A percentile compares a stretch with the other conserved stretches of the same genome.
These are phyloP conservation scores for Sebastes iracundus DNA, from an alignment of 2,797 vertebrate species.

Conservation along the genomic window DNA sequence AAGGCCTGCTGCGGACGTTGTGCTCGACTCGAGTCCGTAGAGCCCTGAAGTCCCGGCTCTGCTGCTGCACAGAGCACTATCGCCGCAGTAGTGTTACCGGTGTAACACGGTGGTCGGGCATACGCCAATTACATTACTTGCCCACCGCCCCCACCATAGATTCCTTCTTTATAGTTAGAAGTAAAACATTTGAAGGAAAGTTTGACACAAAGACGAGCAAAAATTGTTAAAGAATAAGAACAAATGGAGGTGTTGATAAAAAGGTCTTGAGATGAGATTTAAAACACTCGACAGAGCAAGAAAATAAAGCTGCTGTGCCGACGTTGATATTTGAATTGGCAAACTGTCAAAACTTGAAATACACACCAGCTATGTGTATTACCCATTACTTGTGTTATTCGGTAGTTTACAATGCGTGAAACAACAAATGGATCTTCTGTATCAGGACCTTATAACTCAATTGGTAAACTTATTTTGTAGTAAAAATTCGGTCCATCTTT, in stretches of 20 bases:
- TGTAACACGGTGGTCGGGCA: too few species aligned
- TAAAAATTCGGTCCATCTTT: not conserved
- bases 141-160: too few species aligned
- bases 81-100: too few species aligned
- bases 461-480: not conserved
- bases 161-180: not conserved
- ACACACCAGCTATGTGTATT: not conserved
- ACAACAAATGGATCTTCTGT: not conserved
- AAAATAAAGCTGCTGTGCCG: not conserved
- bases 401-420: not conserved
- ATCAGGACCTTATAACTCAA: not conserved
- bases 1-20: not conserved
- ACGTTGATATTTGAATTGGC: conserved; percentile 18
- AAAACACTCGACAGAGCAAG: not conserved
- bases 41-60: not conserved
- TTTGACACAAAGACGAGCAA: not conserved
- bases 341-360: not conserved
- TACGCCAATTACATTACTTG: too few species aligned
- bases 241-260: not conserved
- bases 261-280: not conserved
- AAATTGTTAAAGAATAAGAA: not conserved
- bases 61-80: not conserved
- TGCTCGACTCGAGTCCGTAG: too few species aligned
- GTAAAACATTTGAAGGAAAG: not conserved
- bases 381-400: not conserved